Evolutionary conservation across 2,797 vertebrate species (phyloP), one percentile per base, ranked within the genome.

Genomic region (Sorex maritimensis): DNA sequence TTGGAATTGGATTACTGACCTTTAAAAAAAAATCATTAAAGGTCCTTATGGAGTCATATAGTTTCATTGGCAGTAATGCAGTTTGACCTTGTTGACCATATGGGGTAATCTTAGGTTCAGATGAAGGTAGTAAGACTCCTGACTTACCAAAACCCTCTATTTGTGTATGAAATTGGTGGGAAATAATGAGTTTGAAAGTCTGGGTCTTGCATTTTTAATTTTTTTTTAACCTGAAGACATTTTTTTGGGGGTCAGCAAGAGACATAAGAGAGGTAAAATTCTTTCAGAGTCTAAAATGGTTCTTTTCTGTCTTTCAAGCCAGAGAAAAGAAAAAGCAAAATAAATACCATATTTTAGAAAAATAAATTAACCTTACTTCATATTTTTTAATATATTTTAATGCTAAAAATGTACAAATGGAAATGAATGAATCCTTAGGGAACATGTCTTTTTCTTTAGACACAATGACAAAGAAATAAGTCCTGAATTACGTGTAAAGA

Each of bases 1-100:
- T 88, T 97, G 96, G 97, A 97, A 98, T 98, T 98, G 97, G 97
- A 98, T 98, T 98, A 98, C 97, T 95, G 96, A 78, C 93, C 4
- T 97, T 95, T 95, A 90, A 55, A 55, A 55, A 58, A 58, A 95
- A 69, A 87, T 95, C 89, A 38, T 87, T 92, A 96, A 61, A 21
- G 85, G 94, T 52, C 95, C 93, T 96, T 83, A 80, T 93, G 73
- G 94, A 94, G 95, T 94, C 90, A 96, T 96, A 91, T 91, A 94
- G 96, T 97, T 96, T 78, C 96, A 80, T 95, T 0, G 12, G 93
- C 94, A 95, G 93, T 85, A 75, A 94, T 2, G n/a, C 38, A 77
- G 19, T 84, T 88, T 97, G 92, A 96, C 96, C 96, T 97, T 83
- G 95, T 15, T 94, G 95, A 90, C 97, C 96, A 34, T 93, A 90